These are phyloP conservation scores for Eulimnadia texana DNA, from an alignment of 1,140 invertebrate genomes.

Conservation along the genomic window DNA sequence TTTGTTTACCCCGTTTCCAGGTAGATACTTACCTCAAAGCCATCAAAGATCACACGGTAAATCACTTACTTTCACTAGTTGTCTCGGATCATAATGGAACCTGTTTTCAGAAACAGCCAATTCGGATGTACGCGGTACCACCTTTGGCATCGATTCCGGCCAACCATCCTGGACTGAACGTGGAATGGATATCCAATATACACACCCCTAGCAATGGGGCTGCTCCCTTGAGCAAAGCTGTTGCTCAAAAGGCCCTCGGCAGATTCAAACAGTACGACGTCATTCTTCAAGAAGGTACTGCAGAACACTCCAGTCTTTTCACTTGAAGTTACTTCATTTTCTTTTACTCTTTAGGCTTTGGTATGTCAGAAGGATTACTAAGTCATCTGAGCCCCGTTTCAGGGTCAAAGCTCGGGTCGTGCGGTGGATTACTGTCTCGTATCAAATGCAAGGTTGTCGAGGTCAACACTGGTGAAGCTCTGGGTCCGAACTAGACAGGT, in stretches of 20 bases:
- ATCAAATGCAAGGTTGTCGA: conserved; percentile 27
- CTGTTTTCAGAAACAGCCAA: conserved; percentile 22
- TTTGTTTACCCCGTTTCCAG: conserved; percentile 62
- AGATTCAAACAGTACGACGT: conserved; percentile 10
- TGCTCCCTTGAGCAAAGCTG: conserved; percentile 45
- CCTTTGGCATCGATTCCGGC: conserved; percentile 50
- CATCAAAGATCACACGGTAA: conserved; percentile 44
- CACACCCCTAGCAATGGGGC: conserved; percentile 46
- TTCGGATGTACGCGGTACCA: conserved; percentile 31
- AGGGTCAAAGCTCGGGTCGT: conserved; percentile 16
- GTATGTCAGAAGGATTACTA: conserved; percentile 22
- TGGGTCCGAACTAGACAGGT: conserved; percentile 31
- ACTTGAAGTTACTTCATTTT: neutral
- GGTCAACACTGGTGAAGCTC: conserved; percentile 23
- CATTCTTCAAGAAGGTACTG: conserved; percentile 15
- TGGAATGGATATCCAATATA: conserved; percentile 38
- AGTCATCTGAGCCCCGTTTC: conserved; percentile 10
- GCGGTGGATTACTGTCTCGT: conserved; percentile 18
- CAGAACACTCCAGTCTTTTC: neutral
- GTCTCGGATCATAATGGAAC: too few relatives aligned
- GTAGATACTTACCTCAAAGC: conserved; percentile 44
- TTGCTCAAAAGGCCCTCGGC: conserved; percentile 10
- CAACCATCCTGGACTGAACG: conserved; percentile 41
- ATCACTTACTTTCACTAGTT: neutral
- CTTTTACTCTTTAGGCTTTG: conserved; percentile 17